These are phyloP conservation scores for Passerina amoena DNA, from an alignment of 2,113 vertebrate genomes.

Conservation along the genomic window DNA sequence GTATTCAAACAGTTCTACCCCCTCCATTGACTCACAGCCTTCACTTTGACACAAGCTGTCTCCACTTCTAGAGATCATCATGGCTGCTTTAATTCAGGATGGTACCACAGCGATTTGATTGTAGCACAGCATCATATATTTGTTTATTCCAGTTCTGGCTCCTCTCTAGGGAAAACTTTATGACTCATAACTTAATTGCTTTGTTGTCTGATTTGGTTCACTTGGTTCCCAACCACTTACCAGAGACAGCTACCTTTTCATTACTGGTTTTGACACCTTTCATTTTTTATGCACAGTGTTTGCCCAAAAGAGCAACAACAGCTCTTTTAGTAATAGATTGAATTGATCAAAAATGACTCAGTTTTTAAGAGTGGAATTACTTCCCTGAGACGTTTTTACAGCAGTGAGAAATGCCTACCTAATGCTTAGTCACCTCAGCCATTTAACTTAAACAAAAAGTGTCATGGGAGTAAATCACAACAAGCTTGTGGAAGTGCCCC, in stretches of 20 bases:
- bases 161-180: background rate
- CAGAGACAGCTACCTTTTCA: background rate
- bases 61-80: background rate
- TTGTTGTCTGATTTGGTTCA: background rate
- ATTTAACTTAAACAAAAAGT: background rate
- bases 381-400: background rate
- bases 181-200: background rate
- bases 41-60: background rate
- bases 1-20: background rate
- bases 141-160: background rate
- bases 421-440: background rate
- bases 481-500: background rate
- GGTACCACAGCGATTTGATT: background rate
- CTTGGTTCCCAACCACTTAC: background rate
- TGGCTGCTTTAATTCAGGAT: background rate
- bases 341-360: background rate
- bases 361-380: background rate
- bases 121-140: background rate
- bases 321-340: background rate
- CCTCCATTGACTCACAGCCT: background rate
- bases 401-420: background rate
- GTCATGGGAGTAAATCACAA: background rate
- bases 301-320: background rate
- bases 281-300: background rate
- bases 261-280: conserved; percentile 1